Evolutionary conservation across 2,888 invertebrate genomes (phyloP), one percentile per base, ranked within the genome.

Genomic region (Hyalella azteca): DNA sequence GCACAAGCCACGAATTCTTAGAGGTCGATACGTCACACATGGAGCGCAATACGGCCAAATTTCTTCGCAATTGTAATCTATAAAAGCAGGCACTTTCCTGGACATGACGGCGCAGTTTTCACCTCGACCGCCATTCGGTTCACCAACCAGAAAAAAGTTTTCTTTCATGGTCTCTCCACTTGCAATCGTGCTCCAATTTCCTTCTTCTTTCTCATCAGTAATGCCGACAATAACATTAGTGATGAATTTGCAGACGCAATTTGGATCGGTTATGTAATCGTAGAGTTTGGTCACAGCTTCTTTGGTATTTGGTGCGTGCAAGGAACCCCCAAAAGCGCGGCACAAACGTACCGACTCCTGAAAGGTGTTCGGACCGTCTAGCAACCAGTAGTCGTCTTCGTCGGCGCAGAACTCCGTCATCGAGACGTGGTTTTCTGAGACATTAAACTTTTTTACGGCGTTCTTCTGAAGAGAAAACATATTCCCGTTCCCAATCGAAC

Each of bases 191-290:
- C 19, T 41, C 75, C 75, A 75, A 26, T n/a, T 39, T 29, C 75
- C 75, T 26, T 75, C 45, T 45, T 75, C 11, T 29, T 75, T 45
- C 45, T 75, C 41, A 75, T 75, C 75, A n/a, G 75, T 45, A 26
- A 75, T 75, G 75, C 75, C 75, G 11, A 75, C 40, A 2, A 41
- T n/a, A 5, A 75, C 75, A 26, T 40, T 75, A n/a, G 75, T 26
- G 36, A 45, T 41, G n/a, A 45, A 75, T 45, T 75, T 75, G 75
- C 75, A 75, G 5, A 75, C 36, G 45, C 26, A 40, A 39, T 41
- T 40, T 26, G 75, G 75, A 22, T 75, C 29, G 2, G 22, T 45
- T 41, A 75, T 45, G 11, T 39, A n/a, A 9, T 22, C 1, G 29
- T 29, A 29, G 0, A 75, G 11, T 41, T 41, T 29, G 22, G 22